phyloP scores from a whole-genome alignment of 1,140 invertebrate species.

The Drosophila sechellia region DNA sequence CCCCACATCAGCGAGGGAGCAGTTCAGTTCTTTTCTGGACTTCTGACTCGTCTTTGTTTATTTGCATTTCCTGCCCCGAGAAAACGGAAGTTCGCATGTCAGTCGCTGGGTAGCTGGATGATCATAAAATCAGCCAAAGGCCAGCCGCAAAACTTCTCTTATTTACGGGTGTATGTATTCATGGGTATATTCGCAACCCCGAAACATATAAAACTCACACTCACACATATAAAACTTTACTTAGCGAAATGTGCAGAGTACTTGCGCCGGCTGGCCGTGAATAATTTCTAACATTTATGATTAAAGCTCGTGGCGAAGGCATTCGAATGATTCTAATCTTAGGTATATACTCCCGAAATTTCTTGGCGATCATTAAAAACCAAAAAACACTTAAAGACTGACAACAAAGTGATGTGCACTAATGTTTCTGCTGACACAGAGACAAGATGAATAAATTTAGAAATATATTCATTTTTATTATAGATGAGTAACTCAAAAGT shows the following conservation, averaged over 20 bases:
- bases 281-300: slow-evolving; percentile 29
- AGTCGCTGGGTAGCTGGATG: slow-evolving; percentile 37
- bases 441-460: slow-evolving; percentile 24
- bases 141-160: slow-evolving; percentile 49
- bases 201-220: not conserved
- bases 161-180: slow-evolving; percentile 27
- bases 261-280: slow-evolving; percentile 25
- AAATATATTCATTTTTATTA: slow-evolving; percentile 8
- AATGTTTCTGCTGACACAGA: slow-evolving; percentile 24
- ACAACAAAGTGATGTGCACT: slow-evolving; percentile 3
- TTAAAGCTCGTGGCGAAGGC: slow-evolving; percentile 24
- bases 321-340: not conserved
- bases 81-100: slow-evolving; percentile 75
- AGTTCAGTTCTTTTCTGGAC: not conserved
- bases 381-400: slow-evolving; percentile 15
- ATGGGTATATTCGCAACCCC: slow-evolving; percentile 8
- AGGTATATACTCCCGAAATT: slow-evolving; percentile 4
- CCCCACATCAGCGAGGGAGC: slow-evolving; percentile 39
- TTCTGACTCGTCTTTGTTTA: slow-evolving; percentile 57
- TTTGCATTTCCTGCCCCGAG: slow-evolving; percentile 74
- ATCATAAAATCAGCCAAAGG: slow-evolving; percentile 60
- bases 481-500: not conserved
- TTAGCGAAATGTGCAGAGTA: slow-evolving; percentile 34
- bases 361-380: not conserved
- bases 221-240: slow-evolving; percentile 3